Evolutionary conservation across 2,797 vertebrate species (phyloP), one percentile per base, ranked within the genome.

Genomic region (Mycteria americana): DNA sequence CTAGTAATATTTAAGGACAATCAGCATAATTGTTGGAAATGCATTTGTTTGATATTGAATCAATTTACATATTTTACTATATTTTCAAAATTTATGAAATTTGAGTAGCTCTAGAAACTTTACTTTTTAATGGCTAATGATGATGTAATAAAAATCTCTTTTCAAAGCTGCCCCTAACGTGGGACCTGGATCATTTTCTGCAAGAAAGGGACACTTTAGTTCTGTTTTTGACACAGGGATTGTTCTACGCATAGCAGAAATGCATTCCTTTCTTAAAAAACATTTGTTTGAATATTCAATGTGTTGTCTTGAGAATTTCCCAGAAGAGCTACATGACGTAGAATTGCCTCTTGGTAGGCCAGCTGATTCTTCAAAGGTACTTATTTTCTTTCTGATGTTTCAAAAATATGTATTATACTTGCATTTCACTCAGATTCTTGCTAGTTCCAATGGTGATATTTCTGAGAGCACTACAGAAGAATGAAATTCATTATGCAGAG

Each of bases 251-350:
- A 97, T 98, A 93, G 97, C 95, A 96, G 98, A 98, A 97, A 98
- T 99, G 93, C 98, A 99, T 95, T 88, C 60, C 56, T 99, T 99
- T 93, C 97, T 99, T 67, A 98, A 97, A 95, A 87, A 85, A 24
- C 95, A 98, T 91, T 96, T 98, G 83, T 45, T 81, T 22, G 70
- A 96, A 50, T 99, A 99, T 97, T 98, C 97, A 79, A 8, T 91
- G 31, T 98, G 98, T 76, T 98, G 98, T 76, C 92, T 98, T 84
- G 97, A 98, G 56, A 97, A 97, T 48, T 97, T 97, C 93, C 98
- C 98, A 35, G 80, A 85, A 95, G 97, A 98, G 68, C 96, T 99
- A 53, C 89, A 57, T 91, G 87, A 79, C 16, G 6, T 87, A 45
- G 96, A 98, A 88, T 90, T 64, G 43, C 33, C 53, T 50, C 5